phyloP scores from a whole-genome alignment of 2,888 invertebrate species.

The Venusia cambrica region DNA sequence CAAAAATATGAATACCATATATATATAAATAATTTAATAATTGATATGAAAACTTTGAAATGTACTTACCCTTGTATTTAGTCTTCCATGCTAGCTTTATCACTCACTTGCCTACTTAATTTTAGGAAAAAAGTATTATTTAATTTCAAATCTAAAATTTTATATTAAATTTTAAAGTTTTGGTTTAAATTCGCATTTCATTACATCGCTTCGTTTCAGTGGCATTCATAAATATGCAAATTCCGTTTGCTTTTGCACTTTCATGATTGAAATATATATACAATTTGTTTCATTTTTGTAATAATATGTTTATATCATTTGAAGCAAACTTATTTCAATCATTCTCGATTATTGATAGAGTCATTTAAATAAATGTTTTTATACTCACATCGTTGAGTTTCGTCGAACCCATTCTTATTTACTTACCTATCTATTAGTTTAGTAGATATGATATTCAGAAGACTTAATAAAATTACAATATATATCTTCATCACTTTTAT shows the following conservation, averaged over 20 bases:
- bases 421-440: constrained; percentile 3
- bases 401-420: not conserved
- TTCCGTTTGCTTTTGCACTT: constrained; percentile 42
- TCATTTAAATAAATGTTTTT: too few species aligned
- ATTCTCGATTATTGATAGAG: too few species aligned
- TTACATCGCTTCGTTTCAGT: constrained; percentile 25
- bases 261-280: constrained; percentile 43
- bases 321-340: too few species aligned
- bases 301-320: constrained; percentile 13
- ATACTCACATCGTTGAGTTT: too few species aligned
- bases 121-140: constrained; percentile 1
- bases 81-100: too few species aligned
- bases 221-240: constrained; percentile 48
- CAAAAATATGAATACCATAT: too few species aligned
- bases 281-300: constrained; percentile 34
- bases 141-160: constrained; percentile 8
- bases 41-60: too few species aligned
- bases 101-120: too few species aligned
- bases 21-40: too few species aligned
- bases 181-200: constrained; percentile 16
- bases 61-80: too few species aligned
- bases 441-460: not conserved
- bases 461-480: constrained; percentile 52
- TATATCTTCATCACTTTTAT: constrained; percentile 74
- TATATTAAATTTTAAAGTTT: constrained; percentile 3